Evolutionary conservation across 2,113 vertebrate genomes (phyloP).

Genomic region (Larimichthys polyactis): DNA sequence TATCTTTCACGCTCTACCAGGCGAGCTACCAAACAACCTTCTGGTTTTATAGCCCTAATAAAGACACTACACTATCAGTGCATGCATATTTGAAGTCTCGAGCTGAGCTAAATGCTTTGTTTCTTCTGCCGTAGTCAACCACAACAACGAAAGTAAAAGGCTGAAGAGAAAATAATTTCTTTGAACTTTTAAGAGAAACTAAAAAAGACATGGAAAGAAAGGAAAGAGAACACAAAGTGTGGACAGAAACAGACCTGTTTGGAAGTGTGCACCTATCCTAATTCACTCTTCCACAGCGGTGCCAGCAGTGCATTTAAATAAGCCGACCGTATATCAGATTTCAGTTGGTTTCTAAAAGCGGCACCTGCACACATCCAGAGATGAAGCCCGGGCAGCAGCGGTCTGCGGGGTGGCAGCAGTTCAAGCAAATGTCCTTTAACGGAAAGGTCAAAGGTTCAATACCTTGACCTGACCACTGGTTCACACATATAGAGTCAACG

Average conservation of each 20-base stretch:
- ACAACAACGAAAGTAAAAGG: not conserved
- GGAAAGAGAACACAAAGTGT: not conserved
- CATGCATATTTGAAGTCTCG: too few species aligned
- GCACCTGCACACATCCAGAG: constrained; percentile 22
- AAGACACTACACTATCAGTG: not conserved
- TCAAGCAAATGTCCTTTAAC: constrained; percentile 7
- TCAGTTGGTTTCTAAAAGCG: constrained; percentile 39
- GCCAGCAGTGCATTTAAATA: constrained; percentile 25
- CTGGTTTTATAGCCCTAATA: not conserved
- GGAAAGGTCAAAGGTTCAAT: constrained; percentile 40
- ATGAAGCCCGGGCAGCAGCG: not conserved
- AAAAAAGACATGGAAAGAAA: not conserved
- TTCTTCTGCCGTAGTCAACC: not conserved
- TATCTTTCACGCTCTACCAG: too few species aligned
- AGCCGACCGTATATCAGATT: constrained; percentile 25
- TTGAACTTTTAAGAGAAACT: not conserved
- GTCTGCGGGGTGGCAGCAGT: not conserved
- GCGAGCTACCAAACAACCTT: too few species aligned
- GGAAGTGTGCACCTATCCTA: not conserved
- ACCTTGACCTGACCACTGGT: not conserved
- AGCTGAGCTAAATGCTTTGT: not conserved
- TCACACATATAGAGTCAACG: not conserved
- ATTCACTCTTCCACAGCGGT: not conserved
- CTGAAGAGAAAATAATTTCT: not conserved
- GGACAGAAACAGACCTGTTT: not conserved